phyloP scores from a whole-genome alignment of 2,797 vertebrate genomes.

The Adelosebastes latens region DNA sequence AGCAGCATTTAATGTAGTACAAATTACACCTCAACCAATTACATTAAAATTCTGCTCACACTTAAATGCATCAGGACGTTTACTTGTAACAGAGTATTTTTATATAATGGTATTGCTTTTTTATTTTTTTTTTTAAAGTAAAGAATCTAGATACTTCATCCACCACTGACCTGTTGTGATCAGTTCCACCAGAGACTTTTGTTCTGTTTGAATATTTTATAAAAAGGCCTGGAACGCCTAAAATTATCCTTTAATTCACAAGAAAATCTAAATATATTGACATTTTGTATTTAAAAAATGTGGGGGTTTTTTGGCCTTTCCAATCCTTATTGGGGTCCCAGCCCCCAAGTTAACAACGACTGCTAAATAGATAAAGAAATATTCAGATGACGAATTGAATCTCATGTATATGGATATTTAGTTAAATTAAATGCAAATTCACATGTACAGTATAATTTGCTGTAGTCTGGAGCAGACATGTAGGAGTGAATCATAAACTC shows the following conservation, averaged over 20 bases:
- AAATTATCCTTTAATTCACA: not conserved
- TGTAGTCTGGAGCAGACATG: not conserved
- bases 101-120: not conserved
- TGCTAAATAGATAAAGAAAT: not conserved
- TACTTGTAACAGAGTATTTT: not conserved
- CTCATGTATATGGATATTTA: not conserved
- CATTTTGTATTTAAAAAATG: not conserved
- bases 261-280: not conserved
- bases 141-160: not conserved
- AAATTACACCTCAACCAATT: not conserved
- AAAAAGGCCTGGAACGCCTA: not conserved
- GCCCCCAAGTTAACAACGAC: not conserved
- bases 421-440: slow-evolving; percentile 7
- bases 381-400: not conserved
- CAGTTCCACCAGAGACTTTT: not conserved
- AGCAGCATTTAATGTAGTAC: not conserved
- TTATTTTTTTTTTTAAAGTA: not conserved
- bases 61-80: not conserved
- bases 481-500: not conserved
- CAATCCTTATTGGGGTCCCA: not conserved
- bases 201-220: not conserved
- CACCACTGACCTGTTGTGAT: not conserved
- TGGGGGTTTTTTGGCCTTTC: not conserved
- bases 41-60: not conserved
- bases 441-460: not conserved